Evolutionary conservation across 2,797 vertebrate species (phyloP), one percentile per base, ranked within the genome.

Genomic region (Tragopan temminckii): DNA sequence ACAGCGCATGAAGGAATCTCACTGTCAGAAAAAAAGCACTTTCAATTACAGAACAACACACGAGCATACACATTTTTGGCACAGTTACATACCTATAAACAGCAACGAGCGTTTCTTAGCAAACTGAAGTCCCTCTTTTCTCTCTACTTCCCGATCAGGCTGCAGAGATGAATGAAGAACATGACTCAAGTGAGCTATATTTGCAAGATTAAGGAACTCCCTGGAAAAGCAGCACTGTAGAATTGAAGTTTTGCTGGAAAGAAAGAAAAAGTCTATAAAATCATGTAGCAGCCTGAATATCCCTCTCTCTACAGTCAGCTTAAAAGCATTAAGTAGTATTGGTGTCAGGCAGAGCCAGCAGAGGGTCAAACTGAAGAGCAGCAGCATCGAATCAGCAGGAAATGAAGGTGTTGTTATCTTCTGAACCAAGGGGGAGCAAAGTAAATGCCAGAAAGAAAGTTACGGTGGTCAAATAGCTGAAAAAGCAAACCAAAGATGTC

Each of bases 91-190:
- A 96, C 97, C 95, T 91, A 95, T 67, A 42, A 97, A 97, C 45
- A 97, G 95, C 93, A 97, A 83, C 0, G 97, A 94, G 75, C 8
- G 94, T 70, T 95, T 96, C 91, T 67, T 87, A 20, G 97, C 97
- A 48, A 97, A 95, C 70, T 94, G 91, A 33, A 97, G 92, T 31
- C 95, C 96, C 86, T 96, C 97, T 64, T 15, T 89, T 58, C 90
- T 96, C 45, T 96, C 89, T 27, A 96, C 90, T 68, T 97, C 92
- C 16, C 69, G 59, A n/a, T 95, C 88, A 42, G 87, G 77, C 97
- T 97, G 78, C 64, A 69, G 74, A 72, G 35, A 70, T 0, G 43
- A 71, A 66, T 7, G 29, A 48, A 93, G 57, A 94, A 68, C 27
- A 20, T 0, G 21, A 61, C 48, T 84, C 25, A 78, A 55, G 67